These are phyloP conservation scores for Agrotis exclamationis DNA, from an alignment of 2,888 invertebrate genomes.

Conservation along the genomic window DNA sequence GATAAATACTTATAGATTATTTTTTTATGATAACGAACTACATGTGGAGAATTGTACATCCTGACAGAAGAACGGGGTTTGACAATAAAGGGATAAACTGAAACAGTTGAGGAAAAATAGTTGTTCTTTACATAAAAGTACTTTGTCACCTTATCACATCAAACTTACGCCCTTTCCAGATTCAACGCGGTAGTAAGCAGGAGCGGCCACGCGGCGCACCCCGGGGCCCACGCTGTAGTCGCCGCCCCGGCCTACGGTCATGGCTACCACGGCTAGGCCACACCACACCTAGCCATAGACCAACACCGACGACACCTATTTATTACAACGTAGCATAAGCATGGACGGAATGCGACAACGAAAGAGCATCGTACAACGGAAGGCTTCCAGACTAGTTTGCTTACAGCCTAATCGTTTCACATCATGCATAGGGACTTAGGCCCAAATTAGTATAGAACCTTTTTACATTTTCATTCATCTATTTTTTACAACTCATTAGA, in stretches of 20 bases:
- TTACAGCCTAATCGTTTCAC: constrained; percentile 83
- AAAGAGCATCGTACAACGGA: constrained; percentile 73
- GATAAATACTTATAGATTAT: no score
- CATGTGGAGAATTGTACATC: no score
- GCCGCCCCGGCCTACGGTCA: constrained; percentile 82
- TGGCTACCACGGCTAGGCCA: constrained; percentile 80
- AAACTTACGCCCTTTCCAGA: constrained; percentile 72
- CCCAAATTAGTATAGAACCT: constrained; percentile 75
- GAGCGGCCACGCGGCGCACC: constrained; percentile 90
- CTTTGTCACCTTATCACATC: neutral
- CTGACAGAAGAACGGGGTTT: no score
- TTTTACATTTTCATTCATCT: constrained; percentile 61
- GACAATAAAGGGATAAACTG: no score
- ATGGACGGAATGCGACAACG: constrained; percentile 83
- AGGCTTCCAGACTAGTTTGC: constrained; percentile 59
- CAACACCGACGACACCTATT: constrained; percentile 78
- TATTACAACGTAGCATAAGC: constrained; percentile 84
- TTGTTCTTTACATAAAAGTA: no score
- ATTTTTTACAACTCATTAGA: constrained; percentile 63
- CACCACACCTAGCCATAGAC: constrained; percentile 51
- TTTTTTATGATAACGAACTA: no score
- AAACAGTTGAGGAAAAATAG: no score
- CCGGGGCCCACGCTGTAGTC: constrained; percentile 79
- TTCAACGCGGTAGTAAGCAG: constrained; percentile 92
- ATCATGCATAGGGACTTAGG: constrained; percentile 84